phyloP scores from a whole-genome alignment of 2,888 invertebrate genomes.

The Zaprionus bogoriensis region DNA sequence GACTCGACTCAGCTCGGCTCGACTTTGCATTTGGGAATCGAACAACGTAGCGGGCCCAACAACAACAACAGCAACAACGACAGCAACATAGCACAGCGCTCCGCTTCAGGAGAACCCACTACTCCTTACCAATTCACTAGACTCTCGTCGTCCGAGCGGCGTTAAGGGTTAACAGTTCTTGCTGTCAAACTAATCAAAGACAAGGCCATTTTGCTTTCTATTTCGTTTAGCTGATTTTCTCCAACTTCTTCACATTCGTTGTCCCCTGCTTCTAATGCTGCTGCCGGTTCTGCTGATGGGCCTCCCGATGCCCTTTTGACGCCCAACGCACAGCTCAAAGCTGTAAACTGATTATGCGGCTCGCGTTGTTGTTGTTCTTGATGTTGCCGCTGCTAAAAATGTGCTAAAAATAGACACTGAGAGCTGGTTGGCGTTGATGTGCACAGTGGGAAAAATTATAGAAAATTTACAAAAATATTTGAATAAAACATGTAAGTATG shows the following conservation, averaged over 20 bases:
- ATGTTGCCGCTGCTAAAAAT: conserved; percentile 18
- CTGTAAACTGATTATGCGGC: conserved; percentile 32
- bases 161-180: conserved; percentile 26
- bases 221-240: conserved; percentile 24
- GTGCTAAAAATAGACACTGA: conserved; percentile 51
- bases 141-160: neutral
- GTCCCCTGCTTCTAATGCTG: neutral
- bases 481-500: too few relatives aligned
- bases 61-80: too few relatives aligned
- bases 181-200: conserved; percentile 34
- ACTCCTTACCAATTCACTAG: neutral
- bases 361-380: conserved; percentile 1
- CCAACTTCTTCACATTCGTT: neutral
- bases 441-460: conserved; percentile 2
- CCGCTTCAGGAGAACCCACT: too few relatives aligned
- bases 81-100: neutral
- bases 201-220: conserved; percentile 14
- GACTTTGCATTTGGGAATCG: conserved; percentile 31
- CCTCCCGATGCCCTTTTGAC: neutral
- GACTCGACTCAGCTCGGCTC: neutral
- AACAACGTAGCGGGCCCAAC: conserved; percentile 11
- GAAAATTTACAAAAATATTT: neutral
- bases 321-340: neutral
- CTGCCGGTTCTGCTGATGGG: neutral
- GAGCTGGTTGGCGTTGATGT: conserved; percentile 1